Evolutionary conservation across 2,888 invertebrate species (phyloP), one percentile per base, ranked within the genome.

Genomic region (Bhutanitis thaidina): DNA sequence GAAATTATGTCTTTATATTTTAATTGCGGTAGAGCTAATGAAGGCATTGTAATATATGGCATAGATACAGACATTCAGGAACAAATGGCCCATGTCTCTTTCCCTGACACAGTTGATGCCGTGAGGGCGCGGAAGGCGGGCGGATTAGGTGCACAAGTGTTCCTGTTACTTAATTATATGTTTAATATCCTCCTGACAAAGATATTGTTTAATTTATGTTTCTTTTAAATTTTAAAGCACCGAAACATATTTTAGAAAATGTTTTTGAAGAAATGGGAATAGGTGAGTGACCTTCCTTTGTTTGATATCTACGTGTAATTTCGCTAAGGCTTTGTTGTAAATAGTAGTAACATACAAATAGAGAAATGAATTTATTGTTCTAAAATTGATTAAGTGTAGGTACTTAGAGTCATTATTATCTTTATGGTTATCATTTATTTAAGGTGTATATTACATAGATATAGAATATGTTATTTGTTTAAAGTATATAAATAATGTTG

Each of bases 211-310:
- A 25, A 25, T 9, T n/a, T 3, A 15, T 5, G 14, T 9, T 46
- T 10, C 13, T n/a, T 9, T 15, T n/a, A n/a, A 9, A 25, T 7
- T 25, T 34, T 15, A 34, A 20, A 53, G 37, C 25, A 10, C 9
- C 1, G 1, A 15, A 40, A 36, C 12, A 20, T 29, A 27, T 46
- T 48, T 43, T 44, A 10, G 15, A 12, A 49, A 38, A 43, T 43
- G 38, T 20, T 10, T 7, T 1, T 13, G 15, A 16, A 20, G 41
- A 36, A 12, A 36, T 32, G 5, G 13, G 10, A 49, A 34, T 57
- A 51, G 61, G 65, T 62, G 58, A 57, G 61, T 62, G 62, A 65
- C 59, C 57, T 71, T 56, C 65, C 73, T 74, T 74, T 74, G 71
- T 69, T 61, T 53, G 55, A 53, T 7, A 49, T 49, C 57, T 53